Base-by-base conservation (phyloP, 2,888 invertebrate genomes). In the Odontocerum albicorne region DNA sequence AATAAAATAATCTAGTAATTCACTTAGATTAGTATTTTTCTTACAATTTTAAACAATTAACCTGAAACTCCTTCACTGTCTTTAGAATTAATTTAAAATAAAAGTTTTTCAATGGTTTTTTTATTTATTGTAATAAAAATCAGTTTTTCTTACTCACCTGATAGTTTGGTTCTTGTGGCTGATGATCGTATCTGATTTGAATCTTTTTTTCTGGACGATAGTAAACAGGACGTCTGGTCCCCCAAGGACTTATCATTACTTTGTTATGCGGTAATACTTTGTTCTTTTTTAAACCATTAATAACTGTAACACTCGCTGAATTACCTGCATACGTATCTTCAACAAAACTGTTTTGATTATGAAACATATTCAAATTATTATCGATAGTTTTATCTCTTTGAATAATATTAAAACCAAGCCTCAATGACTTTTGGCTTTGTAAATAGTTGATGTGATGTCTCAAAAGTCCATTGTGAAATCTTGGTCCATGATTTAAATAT, bases 201-300 rank as follows among this genome's bases (percentile, higher is more conserved):
- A n/a, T 39, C 13, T 8, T 49, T 19, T 49, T 31, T 17, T 40
- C 33, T 31, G 31, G 31, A 4, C 46, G 38, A 44, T 62, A 62
- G 22, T 38, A 55, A 45, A 61, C 35, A n/a, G 75, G 72, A 40
- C 68, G 65, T 35, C 76, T 72, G 2, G 80, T 74, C 62, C 71
- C 72, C 83, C 83, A 83, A 8, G 83, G 83, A 64, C 74, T 79
- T n/a, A 80, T 77, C 62, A 80, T 64, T 13, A 82, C 79, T 63
- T 77, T 72, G 64, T 81, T 81, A 44, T 73, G 72, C 59, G 79
- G 72, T 16, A 70, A 69, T 52, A 64, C 68, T 63, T 68, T 57
- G 46, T 47, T 47, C 31, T 15, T 10, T 8, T 12, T 49, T 12
- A 19, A 17, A 16, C 15, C 20, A 4, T 35, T 21, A 15, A 8